phyloP scores from a whole-genome alignment of 2,888 invertebrate genomes.

The Tipula confusa region DNA sequence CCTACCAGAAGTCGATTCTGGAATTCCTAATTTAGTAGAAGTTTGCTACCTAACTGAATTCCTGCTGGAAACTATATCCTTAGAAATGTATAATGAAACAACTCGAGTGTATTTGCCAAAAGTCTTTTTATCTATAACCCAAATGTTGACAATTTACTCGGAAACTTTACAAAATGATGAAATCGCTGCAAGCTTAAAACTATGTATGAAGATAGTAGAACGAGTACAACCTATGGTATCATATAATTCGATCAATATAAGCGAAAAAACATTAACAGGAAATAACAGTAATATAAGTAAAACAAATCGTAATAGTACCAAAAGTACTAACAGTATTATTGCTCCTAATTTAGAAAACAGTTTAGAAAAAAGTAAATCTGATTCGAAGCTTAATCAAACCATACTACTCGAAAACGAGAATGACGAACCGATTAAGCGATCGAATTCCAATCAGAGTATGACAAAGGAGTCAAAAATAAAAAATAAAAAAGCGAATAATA shows the following conservation, averaged over 20 bases:
- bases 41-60: slow-evolving; percentile 70
- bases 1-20: slow-evolving; percentile 57
- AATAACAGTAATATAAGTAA: slow-evolving; percentile 34
- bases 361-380: slow-evolving; percentile 63
- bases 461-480: slow-evolving; percentile 43
- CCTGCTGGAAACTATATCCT: slow-evolving; percentile 67
- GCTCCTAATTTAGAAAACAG: slow-evolving; percentile 40
- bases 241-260: slow-evolving; percentile 38
- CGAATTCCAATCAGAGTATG: slow-evolving; percentile 55
- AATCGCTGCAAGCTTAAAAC: slow-evolving; percentile 59
- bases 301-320: slow-evolving; percentile 33
- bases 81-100: slow-evolving; percentile 72
- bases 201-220: slow-evolving; percentile 69
- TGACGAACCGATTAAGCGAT: slow-evolving; percentile 52
- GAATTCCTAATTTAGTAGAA: slow-evolving; percentile 61
- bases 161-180: slow-evolving; percentile 52
- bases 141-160: slow-evolving; percentile 57
- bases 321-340: slow-evolving; percentile 36
- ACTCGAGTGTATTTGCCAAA: slow-evolving; percentile 74
- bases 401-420: slow-evolving; percentile 35
- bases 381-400: slow-evolving; percentile 56
- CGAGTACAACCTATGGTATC: slow-evolving; percentile 66
- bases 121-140: slow-evolving; percentile 63
- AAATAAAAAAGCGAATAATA: slow-evolving; percentile 44
- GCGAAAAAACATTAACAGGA: not conserved